Base-by-base conservation (phyloP, 2,113 vertebrate species). In the Dromaius novaehollandiae region DNA sequence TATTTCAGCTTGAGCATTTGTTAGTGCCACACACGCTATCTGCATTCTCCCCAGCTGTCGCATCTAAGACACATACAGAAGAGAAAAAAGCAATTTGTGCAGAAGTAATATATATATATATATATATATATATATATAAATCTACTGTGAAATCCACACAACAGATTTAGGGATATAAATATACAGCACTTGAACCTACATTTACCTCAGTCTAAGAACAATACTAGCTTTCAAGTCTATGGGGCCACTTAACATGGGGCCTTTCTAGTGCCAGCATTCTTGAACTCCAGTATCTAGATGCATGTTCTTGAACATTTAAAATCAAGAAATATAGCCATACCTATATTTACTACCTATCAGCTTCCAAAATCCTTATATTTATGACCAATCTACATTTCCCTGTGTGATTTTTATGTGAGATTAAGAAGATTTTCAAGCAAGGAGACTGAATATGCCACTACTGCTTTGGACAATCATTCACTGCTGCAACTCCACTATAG, bases 1-100 rank as follows among this genome's bases (percentile, higher is more conserved):
- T 89, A 90, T 81, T 97, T 95, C 64, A 66, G 75, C 46, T 38
- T 53, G 63, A 91, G 75, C 89, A 38, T 94, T 89, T 85, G 78
- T 77, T 75, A 12, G 63, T 70, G 89, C 87, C 64, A 34, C 7
- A 26, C 75, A 42, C 2, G 4, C 85, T 60, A 55, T 70, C 66
- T 82, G 75, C 55, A 21, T 58, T 85, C 51, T 71, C 55, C 79
- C 87, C 93, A 88, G 94, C 89, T 96, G 89, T 88, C 22, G 0
- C 51, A 83, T 76, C 40, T 25, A 71, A 63, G 51, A 19, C 1
- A 26, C 38, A 84, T 9, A 63, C 70, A 84, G 75, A 93, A 88
- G 82, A 40, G 36, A 40, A 19, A 38, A 74, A 75, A 38, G 19
- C 13, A 20, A 75, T 26, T 51, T 71, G n/a, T 77, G 84, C 85